Base-by-base conservation (phyloP, 2,797 vertebrate species). In the Dendrocincla fuliginosa region DNA sequence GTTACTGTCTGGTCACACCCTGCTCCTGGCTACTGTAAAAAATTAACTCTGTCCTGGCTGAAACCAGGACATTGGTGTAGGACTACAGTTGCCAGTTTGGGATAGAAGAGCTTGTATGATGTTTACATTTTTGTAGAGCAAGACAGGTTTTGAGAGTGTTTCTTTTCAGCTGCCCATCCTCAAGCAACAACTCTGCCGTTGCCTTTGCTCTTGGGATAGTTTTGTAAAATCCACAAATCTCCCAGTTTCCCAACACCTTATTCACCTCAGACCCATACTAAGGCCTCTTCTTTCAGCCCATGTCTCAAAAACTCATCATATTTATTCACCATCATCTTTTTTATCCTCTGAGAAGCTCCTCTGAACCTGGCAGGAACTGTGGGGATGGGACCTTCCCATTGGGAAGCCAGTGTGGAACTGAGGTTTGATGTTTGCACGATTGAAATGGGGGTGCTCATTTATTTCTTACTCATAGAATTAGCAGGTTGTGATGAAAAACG, bases 111-210 rank as follows among this genome's bases (percentile, higher is more conserved):
- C 0, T 1, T 4, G 10, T 30, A n/a, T 27, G 24, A 10, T 14
- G 24, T 35, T 67, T 33, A 11, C 2, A 13, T 44, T 74, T 69
- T 69, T 74, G 52, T 16, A 47, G 35, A 27, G 27, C 20, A 42
- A 30, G 53, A 27, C 30, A 33, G 9, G 3, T 60, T 60, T 39
- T 28, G 57, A 32, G 47, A 0, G 0, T 50, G 4, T 60, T 68
- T 61, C 35, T 53, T 70, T 76, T 79, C 2, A 5, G 23, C 17
- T 81, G 18, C 44, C 19, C 25, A 5, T 46, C 53, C 41, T 57
- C 2, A 8, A 91, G 23, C 17, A 13, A 3, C 22, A 61, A 8
- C 2, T 2, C 32, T 49, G 64, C 9, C 0, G 0, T n/a, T 3
- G 1, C 16, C 2, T 87, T 82, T 65, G 65, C 13, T 47, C 11